Conservation (phyloP, 2,888 invertebrate species). For the Adelognathus sp. region DNA sequence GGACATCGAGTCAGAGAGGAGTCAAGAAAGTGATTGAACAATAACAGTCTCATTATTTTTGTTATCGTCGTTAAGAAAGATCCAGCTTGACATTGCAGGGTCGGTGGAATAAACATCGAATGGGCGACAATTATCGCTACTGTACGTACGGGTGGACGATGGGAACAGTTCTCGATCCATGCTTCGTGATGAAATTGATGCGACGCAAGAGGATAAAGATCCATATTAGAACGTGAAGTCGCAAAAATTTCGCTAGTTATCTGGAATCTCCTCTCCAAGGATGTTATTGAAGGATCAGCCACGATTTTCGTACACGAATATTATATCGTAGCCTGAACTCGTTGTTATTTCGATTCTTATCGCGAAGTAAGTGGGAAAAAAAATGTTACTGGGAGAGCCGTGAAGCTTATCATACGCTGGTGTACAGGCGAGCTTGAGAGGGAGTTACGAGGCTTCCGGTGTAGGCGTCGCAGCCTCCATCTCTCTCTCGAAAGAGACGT, state of each 20-base stretch:
- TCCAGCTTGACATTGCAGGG: background rate
- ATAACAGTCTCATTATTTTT: background rate
- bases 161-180: too few relatives aligned
- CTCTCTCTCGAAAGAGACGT: background rate
- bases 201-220: too few relatives aligned
- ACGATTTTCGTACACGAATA: background rate
- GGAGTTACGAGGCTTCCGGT: conserved; percentile 1
- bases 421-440: background rate
- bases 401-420: background rate
- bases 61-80: background rate
- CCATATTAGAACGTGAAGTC: too few relatives aligned
- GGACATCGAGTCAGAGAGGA: background rate
- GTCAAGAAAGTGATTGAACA: background rate
- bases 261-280: too few relatives aligned
- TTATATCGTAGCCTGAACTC: background rate
- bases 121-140: background rate
- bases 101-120: background rate
- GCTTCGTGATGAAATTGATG: too few relatives aligned
- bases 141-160: too few relatives aligned
- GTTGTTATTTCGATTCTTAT: background rate
- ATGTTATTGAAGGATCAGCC: too few relatives aligned
- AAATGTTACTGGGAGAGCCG: conserved; percentile 32
- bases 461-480: conserved; percentile 12
- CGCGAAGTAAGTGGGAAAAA: conserved; percentile 1
- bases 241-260: too few relatives aligned